phyloP scores from a whole-genome alignment of 1,140 invertebrate genomes.

The Bombus superbus region DNA sequence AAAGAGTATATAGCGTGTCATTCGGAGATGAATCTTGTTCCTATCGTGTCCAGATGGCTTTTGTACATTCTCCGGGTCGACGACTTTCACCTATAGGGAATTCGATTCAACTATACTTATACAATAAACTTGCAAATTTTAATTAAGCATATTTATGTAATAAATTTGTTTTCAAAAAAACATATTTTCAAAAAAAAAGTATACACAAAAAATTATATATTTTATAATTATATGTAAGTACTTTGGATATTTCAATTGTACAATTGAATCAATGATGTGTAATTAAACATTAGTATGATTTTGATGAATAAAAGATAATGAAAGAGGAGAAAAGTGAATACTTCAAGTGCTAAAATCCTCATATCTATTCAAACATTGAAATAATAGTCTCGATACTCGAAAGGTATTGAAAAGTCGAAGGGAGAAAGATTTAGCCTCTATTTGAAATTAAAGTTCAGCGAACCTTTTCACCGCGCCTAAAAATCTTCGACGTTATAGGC shows the following conservation, averaged over 20 bases:
- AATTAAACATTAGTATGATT: slow-evolving; percentile 20
- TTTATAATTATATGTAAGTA: neutral
- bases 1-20: slow-evolving; percentile 27
- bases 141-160: neutral
- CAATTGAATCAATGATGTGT: neutral
- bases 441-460: slow-evolving; percentile 42
- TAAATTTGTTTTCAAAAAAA: neutral
- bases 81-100: slow-evolving; percentile 14
- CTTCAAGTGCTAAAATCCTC: slow-evolving; percentile 6
- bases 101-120: neutral
- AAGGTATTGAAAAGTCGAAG: neutral
- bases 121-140: neutral
- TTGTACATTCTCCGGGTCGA: neutral
- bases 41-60: slow-evolving; percentile 49
- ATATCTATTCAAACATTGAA: slow-evolving; percentile 12
- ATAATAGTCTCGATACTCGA: slow-evolving; percentile 1
- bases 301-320: neutral
- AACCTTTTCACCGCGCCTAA: slow-evolving; percentile 19
- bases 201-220: neutral
- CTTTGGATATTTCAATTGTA: neutral
- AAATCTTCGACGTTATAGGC: slow-evolving; percentile 11
- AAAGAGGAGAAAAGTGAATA: neutral
- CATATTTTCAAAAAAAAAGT: neutral
- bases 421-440: slow-evolving; percentile 11
- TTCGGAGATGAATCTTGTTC: slow-evolving; percentile 43